Evolutionary conservation across 2,797 vertebrate genomes (phyloP), one percentile per base, ranked within the genome.

Genomic region (Smutsia gigantea): DNA sequence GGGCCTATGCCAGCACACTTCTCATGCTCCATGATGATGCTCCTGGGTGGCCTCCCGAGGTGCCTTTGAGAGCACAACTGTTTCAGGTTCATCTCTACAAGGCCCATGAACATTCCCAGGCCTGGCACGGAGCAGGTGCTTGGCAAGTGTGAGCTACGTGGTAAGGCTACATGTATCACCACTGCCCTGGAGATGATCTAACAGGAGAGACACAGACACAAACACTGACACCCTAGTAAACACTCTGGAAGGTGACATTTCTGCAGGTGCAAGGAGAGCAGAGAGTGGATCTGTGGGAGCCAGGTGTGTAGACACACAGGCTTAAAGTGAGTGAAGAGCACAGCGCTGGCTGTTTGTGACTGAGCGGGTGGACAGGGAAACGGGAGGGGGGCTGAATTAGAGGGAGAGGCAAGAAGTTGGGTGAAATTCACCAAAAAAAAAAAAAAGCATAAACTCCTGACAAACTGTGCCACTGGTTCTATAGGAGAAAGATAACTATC

Each of bases 281-380:
- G 51, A 78, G 25, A 53, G 55, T 0, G 0, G 81, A 19, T 82
- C 77, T 14, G 21, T 27, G 75, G 0, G 72, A 82, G 34, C 71
- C 92, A 90, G 84, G 64, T 74, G 69, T 93, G 84, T 4, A 79
- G 87, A 95, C 31, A 92, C 69, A 87, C 72, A 61, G 0, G 17
- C 66, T 39, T 2, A 12, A 3, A 51, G 83, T 29, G 85, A 90
- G 61, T 11, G 4, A 3, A 71, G 31, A 66, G 88, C 2, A 21
- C 31, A 49, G 63, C 0, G 12, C 83, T 51, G 72, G 79, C 86
- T 61, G 59, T 15, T 42, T 57, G 87, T 21, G 91, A 55, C 82
- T 69, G 69, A 66, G 96, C 37, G 86, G 94, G 89, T 15, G 21
- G 82, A 59, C 42, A 71, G 55, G 69, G 77, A 88, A 66, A 55